These are phyloP conservation scores for Caenorhabditis sp. DNA, from an alignment of 2,888 invertebrate genomes.

Conservation along the genomic window DNA sequence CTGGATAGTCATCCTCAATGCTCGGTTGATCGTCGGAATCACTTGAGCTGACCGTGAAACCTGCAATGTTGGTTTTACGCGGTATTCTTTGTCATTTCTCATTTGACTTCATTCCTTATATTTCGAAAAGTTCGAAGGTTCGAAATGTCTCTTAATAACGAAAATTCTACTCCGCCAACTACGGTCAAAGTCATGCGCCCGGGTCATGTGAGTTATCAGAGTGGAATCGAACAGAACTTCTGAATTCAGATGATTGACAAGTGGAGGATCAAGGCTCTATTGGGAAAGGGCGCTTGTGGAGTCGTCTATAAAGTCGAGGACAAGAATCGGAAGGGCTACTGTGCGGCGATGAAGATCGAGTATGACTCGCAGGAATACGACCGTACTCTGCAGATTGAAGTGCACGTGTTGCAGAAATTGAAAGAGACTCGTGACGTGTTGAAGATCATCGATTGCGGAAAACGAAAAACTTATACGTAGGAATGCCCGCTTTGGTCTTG, in stretches of 20 bases:
- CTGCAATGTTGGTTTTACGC: not conserved
- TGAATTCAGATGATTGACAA: constrained; percentile 46
- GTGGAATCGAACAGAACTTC: no score
- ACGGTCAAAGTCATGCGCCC: constrained; percentile 45
- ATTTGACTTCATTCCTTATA: constrained; percentile 31
- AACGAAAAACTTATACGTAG: constrained; percentile 51
- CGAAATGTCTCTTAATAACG: constrained; percentile 38
- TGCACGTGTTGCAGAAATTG: constrained; percentile 54
- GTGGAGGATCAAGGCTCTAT: constrained; percentile 50
- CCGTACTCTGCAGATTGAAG: constrained; percentile 56
- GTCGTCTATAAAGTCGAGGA: constrained; percentile 63
- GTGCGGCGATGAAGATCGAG: constrained; percentile 65
- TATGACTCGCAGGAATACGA: constrained; percentile 54
- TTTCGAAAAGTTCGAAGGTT: constrained; percentile 5
- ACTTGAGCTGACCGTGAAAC: not conserved
- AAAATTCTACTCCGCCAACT: constrained; percentile 26
- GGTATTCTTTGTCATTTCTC: not conserved
- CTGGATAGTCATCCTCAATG: no score
- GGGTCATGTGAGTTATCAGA: constrained; percentile 38
- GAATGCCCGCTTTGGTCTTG: not conserved
- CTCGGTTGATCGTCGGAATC: constrained; percentile 4
- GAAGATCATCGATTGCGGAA: constrained; percentile 56
- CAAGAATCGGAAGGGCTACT: constrained; percentile 45
- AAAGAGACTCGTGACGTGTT: constrained; percentile 42
- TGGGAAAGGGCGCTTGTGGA: constrained; percentile 64